Conservation (phyloP, 2,113 vertebrate genomes). For the Lanius collurio region DNA sequence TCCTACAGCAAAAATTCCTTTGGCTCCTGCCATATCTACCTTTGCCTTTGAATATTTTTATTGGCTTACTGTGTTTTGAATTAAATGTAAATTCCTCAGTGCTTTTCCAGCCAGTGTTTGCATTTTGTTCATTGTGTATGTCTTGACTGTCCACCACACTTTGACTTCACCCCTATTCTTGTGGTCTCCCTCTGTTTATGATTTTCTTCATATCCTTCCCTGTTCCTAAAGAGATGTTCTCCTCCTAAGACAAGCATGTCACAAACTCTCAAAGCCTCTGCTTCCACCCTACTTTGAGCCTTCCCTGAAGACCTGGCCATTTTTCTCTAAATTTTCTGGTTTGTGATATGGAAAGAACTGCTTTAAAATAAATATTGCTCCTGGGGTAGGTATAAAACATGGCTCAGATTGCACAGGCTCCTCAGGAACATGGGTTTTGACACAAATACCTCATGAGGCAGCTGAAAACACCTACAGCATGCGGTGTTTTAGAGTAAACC, state of each 20-base stretch:
- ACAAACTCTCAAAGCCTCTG: not conserved
- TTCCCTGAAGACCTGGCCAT: not conserved
- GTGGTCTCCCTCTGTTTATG: not conserved
- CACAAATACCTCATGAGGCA: not conserved
- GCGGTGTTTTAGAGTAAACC: not conserved
- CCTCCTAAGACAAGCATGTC: not conserved
- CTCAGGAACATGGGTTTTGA: not conserved
- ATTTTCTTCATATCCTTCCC: not conserved
- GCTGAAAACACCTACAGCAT: slow-evolving; percentile 32
- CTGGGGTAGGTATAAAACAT: not conserved
- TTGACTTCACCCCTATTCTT: not conserved
- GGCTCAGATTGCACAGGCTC: not conserved
- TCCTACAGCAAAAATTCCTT: not conserved
- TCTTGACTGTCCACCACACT: not conserved
- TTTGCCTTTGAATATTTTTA: not conserved
- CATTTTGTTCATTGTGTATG: not conserved
- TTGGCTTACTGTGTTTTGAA: not conserved
- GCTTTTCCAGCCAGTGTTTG: not conserved
- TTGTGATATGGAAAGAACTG: not conserved
- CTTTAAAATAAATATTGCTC: not conserved
- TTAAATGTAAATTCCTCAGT: not conserved
- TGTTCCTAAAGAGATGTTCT: not conserved
- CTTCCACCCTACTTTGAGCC: not conserved
- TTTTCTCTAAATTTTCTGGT: not conserved
- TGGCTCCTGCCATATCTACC: not conserved